Percentiles rank a stretch among this genome's conserved stretches.
phyloP scores from a whole-genome alignment of 2,888 invertebrate species.

The Chirona hameri region DNA sequence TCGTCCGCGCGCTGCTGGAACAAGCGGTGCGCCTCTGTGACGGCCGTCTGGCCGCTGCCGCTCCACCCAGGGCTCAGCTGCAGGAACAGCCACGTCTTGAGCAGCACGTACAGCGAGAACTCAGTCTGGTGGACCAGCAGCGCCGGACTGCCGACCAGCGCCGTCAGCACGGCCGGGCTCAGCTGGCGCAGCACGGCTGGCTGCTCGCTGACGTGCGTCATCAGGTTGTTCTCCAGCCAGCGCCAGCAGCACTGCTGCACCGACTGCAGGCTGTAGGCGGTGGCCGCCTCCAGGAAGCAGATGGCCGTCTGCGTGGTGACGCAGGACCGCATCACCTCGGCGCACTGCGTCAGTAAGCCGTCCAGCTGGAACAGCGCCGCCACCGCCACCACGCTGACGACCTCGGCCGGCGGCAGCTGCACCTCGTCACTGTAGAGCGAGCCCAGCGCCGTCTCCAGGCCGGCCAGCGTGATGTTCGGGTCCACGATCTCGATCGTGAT shows the following conservation, averaged over 20 bases:
- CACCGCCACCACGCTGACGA: constrained; percentile 39
- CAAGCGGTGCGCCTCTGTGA: constrained; percentile 46
- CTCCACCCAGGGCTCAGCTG: constrained; percentile 52
- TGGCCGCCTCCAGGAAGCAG: constrained; percentile 63
- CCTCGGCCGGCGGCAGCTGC: constrained; percentile 53
- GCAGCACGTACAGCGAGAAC: constrained; percentile 66
- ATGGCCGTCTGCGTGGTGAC: constrained; percentile 65
- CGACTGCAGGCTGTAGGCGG: constrained; percentile 62
- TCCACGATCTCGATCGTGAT: constrained; percentile 67
- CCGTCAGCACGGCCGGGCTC: constrained; percentile 57
- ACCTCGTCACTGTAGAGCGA: constrained; percentile 73
- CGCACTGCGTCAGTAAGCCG: constrained; percentile 67
- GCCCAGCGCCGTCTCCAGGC: constrained; percentile 65
- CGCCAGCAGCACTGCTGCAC: constrained; percentile 54
- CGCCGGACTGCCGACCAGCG: constrained; percentile 60
- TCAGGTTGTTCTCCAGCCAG: constrained; percentile 40
- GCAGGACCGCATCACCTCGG: constrained; percentile 69
- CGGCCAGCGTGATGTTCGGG: constrained; percentile 63
- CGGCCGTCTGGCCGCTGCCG: constrained; percentile 45
- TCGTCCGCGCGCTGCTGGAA: constrained; percentile 48
- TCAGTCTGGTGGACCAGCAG: constrained; percentile 73
- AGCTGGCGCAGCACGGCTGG: not conserved
- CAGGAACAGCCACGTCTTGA: constrained; percentile 66
- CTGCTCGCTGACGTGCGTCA: constrained; percentile 35
- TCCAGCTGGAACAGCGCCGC: constrained; percentile 70